Conservation (phyloP, 2,113 vertebrate genomes). For the Salvator merianae region DNA sequence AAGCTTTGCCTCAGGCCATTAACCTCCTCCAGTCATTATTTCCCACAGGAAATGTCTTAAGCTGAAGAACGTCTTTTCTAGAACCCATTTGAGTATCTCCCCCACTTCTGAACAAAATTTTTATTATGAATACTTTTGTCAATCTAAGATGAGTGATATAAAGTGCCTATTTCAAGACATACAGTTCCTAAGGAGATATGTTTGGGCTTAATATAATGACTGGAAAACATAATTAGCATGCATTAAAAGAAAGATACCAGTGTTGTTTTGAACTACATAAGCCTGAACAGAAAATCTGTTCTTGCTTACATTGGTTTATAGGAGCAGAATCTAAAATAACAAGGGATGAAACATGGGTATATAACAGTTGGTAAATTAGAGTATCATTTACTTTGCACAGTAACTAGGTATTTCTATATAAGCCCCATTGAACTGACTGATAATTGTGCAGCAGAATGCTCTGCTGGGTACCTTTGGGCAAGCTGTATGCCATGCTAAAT, state of each 20-base stretch:
- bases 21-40: conserved; percentile 35
- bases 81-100: not conserved
- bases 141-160: conserved; percentile 17
- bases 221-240: conserved; percentile 1
- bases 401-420: not conserved
- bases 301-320: not conserved
- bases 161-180: conserved; percentile 15
- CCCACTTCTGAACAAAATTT: conserved; percentile 41
- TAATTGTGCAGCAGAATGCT: not conserved
- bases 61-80: conserved; percentile 39
- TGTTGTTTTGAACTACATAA: not conserved
- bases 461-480: not conserved
- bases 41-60: conserved; percentile 44
- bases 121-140: not conserved
- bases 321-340: conserved; percentile 20
- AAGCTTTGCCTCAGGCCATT: conserved; percentile 42
- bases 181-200: not conserved
- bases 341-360: not conserved
- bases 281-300: not conserved
- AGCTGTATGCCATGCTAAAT: not conserved
- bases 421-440: not conserved
- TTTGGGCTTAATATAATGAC: not conserved
- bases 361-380: not conserved
- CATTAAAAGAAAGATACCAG: conserved; percentile 12
- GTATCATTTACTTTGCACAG: not conserved